Evolutionary conservation across 2,797 vertebrate genomes (phyloP).

Genomic region (Xenopus petersii): DNA sequence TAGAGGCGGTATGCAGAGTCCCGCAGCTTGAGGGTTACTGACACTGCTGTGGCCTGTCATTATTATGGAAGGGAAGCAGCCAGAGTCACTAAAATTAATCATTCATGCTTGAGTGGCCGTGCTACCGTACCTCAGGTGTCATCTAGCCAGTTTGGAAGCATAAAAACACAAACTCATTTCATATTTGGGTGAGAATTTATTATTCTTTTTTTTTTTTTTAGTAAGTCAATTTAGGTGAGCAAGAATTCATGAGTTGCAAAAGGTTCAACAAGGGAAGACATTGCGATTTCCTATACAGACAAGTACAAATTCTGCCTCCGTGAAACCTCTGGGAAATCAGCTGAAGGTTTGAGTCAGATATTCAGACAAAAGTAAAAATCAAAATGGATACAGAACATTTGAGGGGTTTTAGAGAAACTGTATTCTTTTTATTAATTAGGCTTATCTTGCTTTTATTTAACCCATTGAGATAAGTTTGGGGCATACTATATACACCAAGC

Average conservation of each 20-base stretch:
- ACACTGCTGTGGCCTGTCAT: not conserved
- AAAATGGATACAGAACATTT: too few relatives aligned
- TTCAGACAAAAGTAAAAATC: too few relatives aligned
- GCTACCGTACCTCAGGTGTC: not conserved
- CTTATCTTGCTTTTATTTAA: too few relatives aligned
- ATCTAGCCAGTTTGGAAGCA: slow-evolving; percentile 5
- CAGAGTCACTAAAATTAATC: not conserved
- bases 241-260: not conserved
- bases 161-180: not conserved
- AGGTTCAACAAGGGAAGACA: not conserved
- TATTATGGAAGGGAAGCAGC: not conserved
- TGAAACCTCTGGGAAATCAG: slow-evolving; percentile 17
- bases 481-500: too few relatives aligned
- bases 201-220: slow-evolving; percentile 3
- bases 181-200: slow-evolving; percentile 11
- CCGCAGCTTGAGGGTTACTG: not conserved
- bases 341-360: too few relatives aligned
- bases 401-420: too few relatives aligned
- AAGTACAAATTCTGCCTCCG: not conserved
- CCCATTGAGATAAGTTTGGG: too few relatives aligned
- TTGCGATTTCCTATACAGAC: slow-evolving; percentile 8
- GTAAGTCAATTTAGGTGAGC: slow-evolving; percentile 2
- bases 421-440: too few relatives aligned
- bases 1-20: too few relatives aligned
- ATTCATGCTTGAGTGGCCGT: slow-evolving; percentile 1